These are phyloP conservation scores for Nomada ferruginata DNA, from an alignment of 2,888 invertebrate genomes.

Conservation along the genomic window DNA sequence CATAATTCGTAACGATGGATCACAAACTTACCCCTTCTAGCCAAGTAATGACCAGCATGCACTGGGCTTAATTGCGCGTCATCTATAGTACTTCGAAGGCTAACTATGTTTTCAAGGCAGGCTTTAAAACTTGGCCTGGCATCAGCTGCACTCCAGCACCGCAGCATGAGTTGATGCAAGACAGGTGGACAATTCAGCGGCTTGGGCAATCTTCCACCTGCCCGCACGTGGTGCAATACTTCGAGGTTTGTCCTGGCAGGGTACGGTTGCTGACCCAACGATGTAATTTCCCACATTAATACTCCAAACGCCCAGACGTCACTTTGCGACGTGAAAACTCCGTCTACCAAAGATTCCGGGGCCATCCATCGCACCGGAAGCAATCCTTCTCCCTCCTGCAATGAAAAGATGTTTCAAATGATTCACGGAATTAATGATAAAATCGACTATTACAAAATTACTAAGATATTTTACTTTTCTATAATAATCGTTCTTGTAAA, in stretches of 20 bases:
- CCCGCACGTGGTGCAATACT: constrained; percentile 94
- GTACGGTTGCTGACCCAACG: constrained; percentile 98
- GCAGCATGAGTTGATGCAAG: constrained; percentile 93
- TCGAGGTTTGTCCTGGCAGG: constrained; percentile 96
- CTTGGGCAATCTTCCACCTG: constrained; percentile 93
- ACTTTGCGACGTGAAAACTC: constrained; percentile 97
- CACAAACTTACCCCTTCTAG: constrained; percentile 76
- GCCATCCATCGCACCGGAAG: constrained; percentile 99
- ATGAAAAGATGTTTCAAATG: constrained; percentile 7
- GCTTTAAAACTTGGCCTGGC: constrained; percentile 94
- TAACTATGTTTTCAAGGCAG: constrained; percentile 87
- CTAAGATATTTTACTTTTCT: constrained; percentile 89
- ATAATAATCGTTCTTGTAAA: constrained; percentile 99
- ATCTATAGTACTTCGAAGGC: constrained; percentile 77
- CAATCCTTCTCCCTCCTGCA: constrained; percentile 87
- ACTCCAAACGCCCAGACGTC: constrained; percentile 99
- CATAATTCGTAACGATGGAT: too few relatives aligned
- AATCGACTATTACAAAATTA: background rate
- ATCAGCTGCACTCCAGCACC: constrained; percentile 95
- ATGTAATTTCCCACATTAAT: constrained; percentile 98
- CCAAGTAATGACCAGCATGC: constrained; percentile 80
- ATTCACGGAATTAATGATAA: background rate
- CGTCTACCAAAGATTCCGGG: constrained; percentile 97
- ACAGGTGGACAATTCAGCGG: constrained; percentile 93
- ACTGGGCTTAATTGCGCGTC: constrained; percentile 79